Evolutionary conservation across 2,888 invertebrate genomes (phyloP).

Genomic region (Ochropacha duplaris): DNA sequence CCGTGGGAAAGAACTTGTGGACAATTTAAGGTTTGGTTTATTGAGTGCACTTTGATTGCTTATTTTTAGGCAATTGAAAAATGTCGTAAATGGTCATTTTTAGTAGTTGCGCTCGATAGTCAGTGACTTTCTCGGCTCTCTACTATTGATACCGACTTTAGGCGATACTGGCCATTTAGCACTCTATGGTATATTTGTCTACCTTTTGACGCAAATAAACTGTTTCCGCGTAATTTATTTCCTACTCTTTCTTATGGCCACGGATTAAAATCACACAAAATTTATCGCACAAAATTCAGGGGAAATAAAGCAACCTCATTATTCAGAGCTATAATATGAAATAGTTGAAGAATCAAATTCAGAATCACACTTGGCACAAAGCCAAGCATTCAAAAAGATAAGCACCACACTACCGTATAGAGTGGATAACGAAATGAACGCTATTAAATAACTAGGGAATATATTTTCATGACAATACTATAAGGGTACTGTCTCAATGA

Average conservation of each 20-base stretch:
- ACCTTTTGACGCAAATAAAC: too few species aligned
- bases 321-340: not conserved
- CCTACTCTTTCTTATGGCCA: too few species aligned
- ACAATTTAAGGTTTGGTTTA: not conserved
- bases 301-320: not conserved
- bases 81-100: too few species aligned
- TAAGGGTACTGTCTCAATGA: not conserved
- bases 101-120: too few species aligned
- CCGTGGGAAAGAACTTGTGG: not conserved
- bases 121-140: too few species aligned
- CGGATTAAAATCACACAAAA: too few species aligned
- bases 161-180: too few species aligned
- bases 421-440: not conserved
- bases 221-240: too few species aligned
- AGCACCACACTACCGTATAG: not conserved
- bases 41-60: too few species aligned
- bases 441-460: not conserved
- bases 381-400: not conserved
- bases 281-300: not conserved
- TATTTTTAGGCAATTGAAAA: too few species aligned
- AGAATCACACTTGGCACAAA: not conserved
- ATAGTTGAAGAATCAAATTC: not conserved
- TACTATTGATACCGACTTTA: too few species aligned
- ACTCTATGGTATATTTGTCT: too few species aligned
- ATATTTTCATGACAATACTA: not conserved